These are phyloP conservation scores for Crocallis elinguaria DNA, from an alignment of 2,888 invertebrate species.

Conservation along the genomic window DNA sequence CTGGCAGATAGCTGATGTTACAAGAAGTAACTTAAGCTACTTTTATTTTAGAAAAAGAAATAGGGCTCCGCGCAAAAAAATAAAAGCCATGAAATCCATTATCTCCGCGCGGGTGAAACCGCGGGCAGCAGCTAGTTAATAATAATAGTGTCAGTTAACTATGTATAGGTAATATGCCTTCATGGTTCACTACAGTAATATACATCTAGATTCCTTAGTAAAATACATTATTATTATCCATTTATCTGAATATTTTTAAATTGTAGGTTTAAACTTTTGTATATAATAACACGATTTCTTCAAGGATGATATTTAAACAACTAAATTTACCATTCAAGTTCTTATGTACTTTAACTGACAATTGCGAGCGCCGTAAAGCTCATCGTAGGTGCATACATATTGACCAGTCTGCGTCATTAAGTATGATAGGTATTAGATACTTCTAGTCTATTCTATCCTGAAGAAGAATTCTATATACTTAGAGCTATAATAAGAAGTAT, in stretches of 20 bases:
- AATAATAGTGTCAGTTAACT: too few species aligned
- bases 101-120: too few species aligned
- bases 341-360: conserved; percentile 12
- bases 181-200: not conserved
- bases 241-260: conserved; percentile 28
- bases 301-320: conserved; percentile 61
- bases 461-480: too few species aligned
- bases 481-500: too few species aligned
- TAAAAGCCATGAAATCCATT: too few species aligned
- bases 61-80: too few species aligned
- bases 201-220: not conserved
- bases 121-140: too few species aligned
- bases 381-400: not conserved
- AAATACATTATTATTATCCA: conserved; percentile 29
- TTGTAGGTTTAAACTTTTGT: conserved; percentile 54
- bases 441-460: not conserved
- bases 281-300: conserved; percentile 64
- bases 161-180: not conserved
- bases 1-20: too few species aligned
- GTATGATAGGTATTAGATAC: not conserved
- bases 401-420: not conserved
- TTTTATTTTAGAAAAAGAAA: too few species aligned
- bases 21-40: too few species aligned
- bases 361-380: not conserved
- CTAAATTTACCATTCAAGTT: conserved; percentile 33